Conservation (phyloP, 92 coral and sea anemone species). For the Palythoa grandis region DNA sequence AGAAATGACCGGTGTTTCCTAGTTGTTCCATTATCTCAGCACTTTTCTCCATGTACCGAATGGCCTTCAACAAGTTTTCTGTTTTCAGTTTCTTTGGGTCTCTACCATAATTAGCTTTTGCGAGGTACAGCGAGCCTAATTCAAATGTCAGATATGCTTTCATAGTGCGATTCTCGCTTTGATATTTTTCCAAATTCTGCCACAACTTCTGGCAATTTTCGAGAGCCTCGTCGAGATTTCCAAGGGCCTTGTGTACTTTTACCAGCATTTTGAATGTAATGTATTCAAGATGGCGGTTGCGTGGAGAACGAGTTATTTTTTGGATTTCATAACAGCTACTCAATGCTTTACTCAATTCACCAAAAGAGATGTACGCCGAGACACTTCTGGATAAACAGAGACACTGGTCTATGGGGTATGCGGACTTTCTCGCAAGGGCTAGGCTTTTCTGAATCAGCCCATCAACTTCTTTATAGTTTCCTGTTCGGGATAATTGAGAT, state of each 20-base stretch:
- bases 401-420: neutral
- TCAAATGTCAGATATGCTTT: neutral
- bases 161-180: neutral
- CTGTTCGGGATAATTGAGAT: no score
- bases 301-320: constrained; percentile 4
- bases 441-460: constrained; percentile 4
- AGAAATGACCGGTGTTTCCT: neutral
- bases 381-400: neutral
- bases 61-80: neutral
- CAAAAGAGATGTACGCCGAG: neutral
- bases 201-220: neutral
- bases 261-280: neutral
- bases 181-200: neutral
- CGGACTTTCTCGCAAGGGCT: constrained; percentile 13
- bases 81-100: neutral
- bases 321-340: constrained; percentile 11
- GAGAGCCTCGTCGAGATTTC: constrained; percentile 28
- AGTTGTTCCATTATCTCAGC: no score
- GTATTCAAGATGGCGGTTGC: constrained; percentile 30
- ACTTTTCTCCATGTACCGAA: no score
- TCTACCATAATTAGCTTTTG: neutral
- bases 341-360: constrained; percentile 10
- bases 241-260: neutral
- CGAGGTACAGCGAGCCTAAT: constrained; percentile 13
- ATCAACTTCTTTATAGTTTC: no score